Conservation (phyloP, 2,797 vertebrate species). For the Myotis daubentonii region DNA sequence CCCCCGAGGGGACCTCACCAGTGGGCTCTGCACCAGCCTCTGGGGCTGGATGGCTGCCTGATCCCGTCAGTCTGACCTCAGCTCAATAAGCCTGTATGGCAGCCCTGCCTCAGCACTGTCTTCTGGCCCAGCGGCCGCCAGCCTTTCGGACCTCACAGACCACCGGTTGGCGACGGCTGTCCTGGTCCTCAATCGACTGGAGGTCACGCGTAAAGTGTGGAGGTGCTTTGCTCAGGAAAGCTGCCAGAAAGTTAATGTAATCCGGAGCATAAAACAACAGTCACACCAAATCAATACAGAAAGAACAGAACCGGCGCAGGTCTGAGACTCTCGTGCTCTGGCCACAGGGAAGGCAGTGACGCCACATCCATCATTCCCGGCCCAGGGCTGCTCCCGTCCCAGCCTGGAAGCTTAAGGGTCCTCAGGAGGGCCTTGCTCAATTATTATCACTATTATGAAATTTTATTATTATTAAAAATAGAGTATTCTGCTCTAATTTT, state of each 20-base stretch:
- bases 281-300: neutral
- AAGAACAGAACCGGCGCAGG: neutral
- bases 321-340: neutral
- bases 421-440: neutral
- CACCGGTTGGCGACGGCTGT: neutral
- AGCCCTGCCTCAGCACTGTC: neutral
- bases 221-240: neutral
- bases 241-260: neutral
- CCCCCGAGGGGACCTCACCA: too few relatives aligned
- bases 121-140: neutral
- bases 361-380: neutral
- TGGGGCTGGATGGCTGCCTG: neutral
- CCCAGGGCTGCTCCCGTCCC: neutral
- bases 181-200: neutral
- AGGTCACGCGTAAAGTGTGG: neutral
- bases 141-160: too few relatives aligned
- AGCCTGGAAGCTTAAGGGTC: neutral
- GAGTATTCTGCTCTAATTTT: neutral
- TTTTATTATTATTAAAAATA: neutral
- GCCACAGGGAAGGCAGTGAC: neutral
- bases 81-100: neutral
- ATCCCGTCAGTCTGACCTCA: neutral
- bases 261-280: constrained; percentile 25
- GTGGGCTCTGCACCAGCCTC: neutral
- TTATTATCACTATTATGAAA: neutral